Evolutionary conservation across 2,113 vertebrate species (phyloP), one percentile per base, ranked within the genome.

Genomic region (Monopterus albus): DNA sequence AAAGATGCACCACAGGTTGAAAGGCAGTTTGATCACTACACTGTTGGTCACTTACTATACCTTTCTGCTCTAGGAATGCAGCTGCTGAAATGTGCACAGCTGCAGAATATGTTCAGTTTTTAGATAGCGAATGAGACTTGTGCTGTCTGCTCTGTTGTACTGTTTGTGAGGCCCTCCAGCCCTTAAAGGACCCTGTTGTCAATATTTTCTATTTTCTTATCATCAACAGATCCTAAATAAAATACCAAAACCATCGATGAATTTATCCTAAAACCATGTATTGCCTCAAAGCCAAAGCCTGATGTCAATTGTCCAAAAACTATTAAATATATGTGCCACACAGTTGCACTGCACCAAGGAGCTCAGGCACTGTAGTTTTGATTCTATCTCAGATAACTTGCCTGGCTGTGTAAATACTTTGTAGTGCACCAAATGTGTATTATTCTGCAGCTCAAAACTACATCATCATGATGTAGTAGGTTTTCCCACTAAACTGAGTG

Each of bases 1-100:
- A 78, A 84, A 89, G 86, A 89, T 84, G 75, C 81, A 67, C 79
- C 70, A 28, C 81, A 62, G 89, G 81, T 81, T 88, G 83, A 82
- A 71, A 81, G 64, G 81, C 70, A 66, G 81, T 77, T 89, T 82
- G 81, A 88, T 89, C 88, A 77, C 56, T 79, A 72, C 75, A 38
- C 81, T 63, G 77, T 15, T 40, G 71, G 74, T 46, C 23, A 36
- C 63, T 82, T 57, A 40, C 38, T 33, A 56, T 31, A 74, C 7
- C 60, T 69, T 53, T 79, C 71, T 72, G 46, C 62, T 80, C 17
- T 53, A 43, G 55, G 81, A 67, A 71, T 47, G 57, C 72, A 57
- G 47, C 31, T 70, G 72, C 61, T 38, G 46, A 72, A 78, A 73
- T 46, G 68, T 53, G 42, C 25, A 42, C 63, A 14, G 35, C 52